A percentile compares a stretch with the other conserved stretches of the same genome.
Evolutionary conservation across 2,797 vertebrate species (phyloP).

Genomic region (Coregonus suidteri): DNA sequence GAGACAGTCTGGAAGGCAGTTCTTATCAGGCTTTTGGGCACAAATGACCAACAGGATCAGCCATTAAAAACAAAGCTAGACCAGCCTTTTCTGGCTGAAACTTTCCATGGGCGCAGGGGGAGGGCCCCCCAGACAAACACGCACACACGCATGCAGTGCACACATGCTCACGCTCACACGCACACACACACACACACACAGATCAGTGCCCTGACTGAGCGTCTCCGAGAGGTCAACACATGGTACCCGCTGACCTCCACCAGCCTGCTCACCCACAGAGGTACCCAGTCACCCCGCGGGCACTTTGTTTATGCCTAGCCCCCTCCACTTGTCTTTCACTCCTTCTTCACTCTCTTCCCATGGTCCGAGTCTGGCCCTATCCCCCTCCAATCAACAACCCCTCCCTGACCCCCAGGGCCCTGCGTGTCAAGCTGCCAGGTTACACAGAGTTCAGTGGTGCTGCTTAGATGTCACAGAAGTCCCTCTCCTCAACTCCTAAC

Average conservation of each 20-base stretch:
- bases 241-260: background rate
- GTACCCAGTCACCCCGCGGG: constrained; percentile 11
- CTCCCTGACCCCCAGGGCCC: constrained; percentile 34
- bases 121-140: constrained; percentile 24
- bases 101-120: constrained; percentile 38
- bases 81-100: constrained; percentile 51
- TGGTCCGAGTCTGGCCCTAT: background rate
- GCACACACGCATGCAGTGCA: constrained; percentile 23
- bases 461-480: constrained; percentile 46
- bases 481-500: constrained; percentile 4
- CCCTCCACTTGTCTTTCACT: constrained; percentile 27
- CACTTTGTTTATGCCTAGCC: constrained; percentile 37
- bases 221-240: background rate
- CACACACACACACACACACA: constrained; percentile 1
- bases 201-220: background rate
- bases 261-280: constrained; percentile 22
- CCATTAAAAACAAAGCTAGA: constrained; percentile 44
- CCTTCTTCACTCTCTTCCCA: constrained; percentile 20
- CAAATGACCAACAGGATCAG: constrained; percentile 50
- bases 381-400: constrained; percentile 11
- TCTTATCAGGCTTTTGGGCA: constrained; percentile 53
- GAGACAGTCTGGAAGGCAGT: constrained; percentile 8
- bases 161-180: background rate
- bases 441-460: constrained; percentile 67
- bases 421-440: constrained; percentile 50